phyloP scores from a whole-genome alignment of 2,113 vertebrate species.

The Sardina pilchardus region DNA sequence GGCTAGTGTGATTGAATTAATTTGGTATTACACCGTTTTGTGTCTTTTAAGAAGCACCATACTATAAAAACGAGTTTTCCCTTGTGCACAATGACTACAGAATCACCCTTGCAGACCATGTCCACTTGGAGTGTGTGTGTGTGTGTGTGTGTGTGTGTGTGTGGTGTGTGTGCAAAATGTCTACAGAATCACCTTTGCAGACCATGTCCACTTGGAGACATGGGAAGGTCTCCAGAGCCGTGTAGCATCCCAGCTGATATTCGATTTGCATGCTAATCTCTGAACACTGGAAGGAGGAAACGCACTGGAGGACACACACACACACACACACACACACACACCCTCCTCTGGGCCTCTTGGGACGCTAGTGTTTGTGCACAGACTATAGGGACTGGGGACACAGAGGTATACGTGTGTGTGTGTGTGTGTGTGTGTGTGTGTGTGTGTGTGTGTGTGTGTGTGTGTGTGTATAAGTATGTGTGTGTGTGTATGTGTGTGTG shows the following conservation, averaged over 20 bases:
- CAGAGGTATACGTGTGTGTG: background rate
- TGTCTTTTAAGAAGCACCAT: background rate
- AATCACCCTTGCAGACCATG: background rate
- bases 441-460: slow-evolving; percentile 8
- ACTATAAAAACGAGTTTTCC: background rate
- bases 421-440: background rate
- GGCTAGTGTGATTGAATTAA: background rate
- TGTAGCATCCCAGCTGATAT: background rate
- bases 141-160: too few species aligned
- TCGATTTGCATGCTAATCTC: background rate
- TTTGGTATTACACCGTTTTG: background rate
- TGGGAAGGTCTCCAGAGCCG: too few species aligned
- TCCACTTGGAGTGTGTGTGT: too few species aligned
- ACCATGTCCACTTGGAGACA: too few species aligned
- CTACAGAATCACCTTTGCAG: too few species aligned
- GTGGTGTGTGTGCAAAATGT: too few species aligned
- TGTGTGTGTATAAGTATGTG: background rate
- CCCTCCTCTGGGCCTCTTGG: background rate
- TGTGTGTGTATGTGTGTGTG: background rate
- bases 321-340: too few species aligned
- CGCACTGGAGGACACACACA: background rate
- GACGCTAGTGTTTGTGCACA: background rate
- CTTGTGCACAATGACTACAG: background rate
- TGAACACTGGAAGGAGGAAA: background rate
- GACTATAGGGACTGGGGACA: background rate